Evolutionary conservation across 92 coral and sea anemone genomes (phyloP).

Genomic region (Phenganax subtilis): DNA sequence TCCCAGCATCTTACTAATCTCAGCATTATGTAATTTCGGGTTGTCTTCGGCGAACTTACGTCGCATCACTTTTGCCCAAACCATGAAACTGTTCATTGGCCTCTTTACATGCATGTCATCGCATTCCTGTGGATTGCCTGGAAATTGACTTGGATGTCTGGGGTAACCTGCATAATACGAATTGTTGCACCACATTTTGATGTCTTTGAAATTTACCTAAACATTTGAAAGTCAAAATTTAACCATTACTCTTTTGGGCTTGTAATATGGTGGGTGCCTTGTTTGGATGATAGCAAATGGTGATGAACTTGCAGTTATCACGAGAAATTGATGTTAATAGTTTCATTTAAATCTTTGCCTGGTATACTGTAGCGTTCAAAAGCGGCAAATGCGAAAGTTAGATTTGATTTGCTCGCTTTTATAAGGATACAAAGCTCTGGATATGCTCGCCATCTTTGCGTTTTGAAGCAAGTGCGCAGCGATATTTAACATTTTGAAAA

Average conservation of each 20-base stretch:
- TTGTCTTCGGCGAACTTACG: slow-evolving; percentile 97
- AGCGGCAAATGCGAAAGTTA: too few relatives aligned
- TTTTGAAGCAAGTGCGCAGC: too few relatives aligned
- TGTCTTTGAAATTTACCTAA: background rate
- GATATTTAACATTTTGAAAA: too few relatives aligned
- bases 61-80: slow-evolving; percentile 99
- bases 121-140: slow-evolving; percentile 51
- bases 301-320: too few relatives aligned
- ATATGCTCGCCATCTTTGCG: too few relatives aligned
- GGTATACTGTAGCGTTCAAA: too few relatives aligned
- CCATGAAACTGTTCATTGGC: slow-evolving; percentile 99
- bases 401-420: too few relatives aligned
- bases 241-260: background rate
- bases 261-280: background rate
- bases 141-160: slow-evolving; percentile 3
- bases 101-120: slow-evolving; percentile 92
- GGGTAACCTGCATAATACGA: background rate
- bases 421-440: too few relatives aligned
- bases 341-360: too few relatives aligned
- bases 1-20: slow-evolving; percentile 92
- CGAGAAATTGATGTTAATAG: too few relatives aligned
- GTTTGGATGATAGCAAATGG: background rate
- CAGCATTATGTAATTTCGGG: slow-evolving; percentile 97
- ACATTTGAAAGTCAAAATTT: background rate
- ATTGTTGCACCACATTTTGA: slow-evolving; percentile 36